A percentile compares a stretch with the other conserved stretches of the same genome.
These are phyloP conservation scores for Callospermophilus lateralis DNA, from an alignment of 2,113 vertebrate species.

Conservation along the genomic window DNA sequence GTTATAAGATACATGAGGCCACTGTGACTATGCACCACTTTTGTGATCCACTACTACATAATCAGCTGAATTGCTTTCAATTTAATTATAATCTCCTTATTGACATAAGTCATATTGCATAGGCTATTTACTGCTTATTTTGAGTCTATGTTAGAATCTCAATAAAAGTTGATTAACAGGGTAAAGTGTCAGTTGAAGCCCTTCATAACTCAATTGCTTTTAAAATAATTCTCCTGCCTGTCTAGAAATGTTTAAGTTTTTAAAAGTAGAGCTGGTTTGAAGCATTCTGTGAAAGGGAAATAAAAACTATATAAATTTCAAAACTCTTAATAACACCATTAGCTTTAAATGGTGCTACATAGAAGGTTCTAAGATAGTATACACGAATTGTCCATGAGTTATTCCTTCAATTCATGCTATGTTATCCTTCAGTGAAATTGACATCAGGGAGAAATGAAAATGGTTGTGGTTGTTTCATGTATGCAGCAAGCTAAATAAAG, in stretches of 20 bases:
- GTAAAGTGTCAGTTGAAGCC: neutral
- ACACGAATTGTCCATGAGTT: fast-evolving
- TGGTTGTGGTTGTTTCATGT: neutral
- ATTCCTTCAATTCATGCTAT: neutral
- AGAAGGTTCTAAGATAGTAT: neutral
- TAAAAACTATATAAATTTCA: neutral
- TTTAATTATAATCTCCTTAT: neutral
- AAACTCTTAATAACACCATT: neutral
- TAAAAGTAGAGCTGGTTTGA: neutral
- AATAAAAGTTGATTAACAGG: neutral
- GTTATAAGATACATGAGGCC: neutral
- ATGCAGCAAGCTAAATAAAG: neutral
- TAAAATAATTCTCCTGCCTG: neutral
- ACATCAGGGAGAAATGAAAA: neutral
- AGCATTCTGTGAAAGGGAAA: neutral
- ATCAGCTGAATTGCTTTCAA: neutral
- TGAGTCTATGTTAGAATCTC: neutral
- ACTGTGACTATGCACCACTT: neutral
- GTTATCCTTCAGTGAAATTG: neutral
- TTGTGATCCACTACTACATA: neutral
- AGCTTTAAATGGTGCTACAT: neutral
- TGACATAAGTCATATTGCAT: neutral
- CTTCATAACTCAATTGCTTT: neutral
- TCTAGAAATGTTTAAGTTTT: neutral
- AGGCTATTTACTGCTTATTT: neutral